Percentiles rank a stretch among this genome's conserved stretches.
Conservation (phyloP, 2,797 vertebrate species). For the Xenops minutus region DNA sequence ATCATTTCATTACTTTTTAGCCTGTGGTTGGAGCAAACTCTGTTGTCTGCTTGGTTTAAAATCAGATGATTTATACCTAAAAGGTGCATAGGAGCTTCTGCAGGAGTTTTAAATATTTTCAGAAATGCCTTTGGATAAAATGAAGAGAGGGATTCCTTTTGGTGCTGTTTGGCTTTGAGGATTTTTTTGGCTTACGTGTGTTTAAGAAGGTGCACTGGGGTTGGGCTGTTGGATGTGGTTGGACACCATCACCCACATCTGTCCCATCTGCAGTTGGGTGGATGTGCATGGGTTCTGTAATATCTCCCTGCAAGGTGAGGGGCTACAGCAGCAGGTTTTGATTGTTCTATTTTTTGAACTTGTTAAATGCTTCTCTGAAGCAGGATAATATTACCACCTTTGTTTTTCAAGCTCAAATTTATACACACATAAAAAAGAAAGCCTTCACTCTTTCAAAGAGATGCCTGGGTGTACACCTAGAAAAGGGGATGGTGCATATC, state of each 20-base stretch:
- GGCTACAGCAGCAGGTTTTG: not conserved
- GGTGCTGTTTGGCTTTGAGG: not conserved
- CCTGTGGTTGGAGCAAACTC: not conserved
- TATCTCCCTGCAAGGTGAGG: not conserved
- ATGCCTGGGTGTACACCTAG: not conserved
- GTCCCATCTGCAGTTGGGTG: not conserved
- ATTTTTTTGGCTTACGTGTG: not conserved
- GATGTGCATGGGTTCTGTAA: not conserved
- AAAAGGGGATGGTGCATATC: not conserved
- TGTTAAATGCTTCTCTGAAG: not conserved
- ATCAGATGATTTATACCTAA: not conserved
- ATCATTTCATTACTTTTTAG: not conserved
- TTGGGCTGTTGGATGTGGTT: not conserved
- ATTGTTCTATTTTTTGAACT: not conserved
- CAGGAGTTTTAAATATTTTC: not conserved
- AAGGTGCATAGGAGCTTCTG: not conserved
- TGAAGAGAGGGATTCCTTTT: not conserved
- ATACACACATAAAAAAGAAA: not conserved
- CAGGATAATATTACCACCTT: not conserved
- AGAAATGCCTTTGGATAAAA: not conserved
- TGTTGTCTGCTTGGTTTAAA: not conserved
- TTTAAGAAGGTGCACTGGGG: not conserved
- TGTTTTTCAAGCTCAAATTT: not conserved
- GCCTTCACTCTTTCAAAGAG: not conserved
- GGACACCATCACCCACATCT: not conserved